These are phyloP conservation scores for Lichenostomus cassidix DNA, from an alignment of 2,113 vertebrate species.

Conservation along the genomic window DNA sequence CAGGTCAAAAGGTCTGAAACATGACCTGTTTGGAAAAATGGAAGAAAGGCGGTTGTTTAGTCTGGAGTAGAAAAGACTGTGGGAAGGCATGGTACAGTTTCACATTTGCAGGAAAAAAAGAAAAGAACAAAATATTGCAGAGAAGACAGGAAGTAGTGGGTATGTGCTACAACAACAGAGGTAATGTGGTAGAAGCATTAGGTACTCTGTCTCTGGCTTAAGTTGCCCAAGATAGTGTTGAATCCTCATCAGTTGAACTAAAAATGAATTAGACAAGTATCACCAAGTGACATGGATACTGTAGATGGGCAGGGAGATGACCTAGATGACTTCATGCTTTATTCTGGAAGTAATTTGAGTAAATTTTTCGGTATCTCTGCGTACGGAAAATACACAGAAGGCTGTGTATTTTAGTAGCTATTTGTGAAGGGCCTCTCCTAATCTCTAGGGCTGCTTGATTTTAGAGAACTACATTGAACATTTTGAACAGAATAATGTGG, in stretches of 20 bases:
- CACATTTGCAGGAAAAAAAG: neutral
- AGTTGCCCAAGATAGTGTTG: neutral
- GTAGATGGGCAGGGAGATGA: neutral
- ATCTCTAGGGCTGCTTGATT: neutral
- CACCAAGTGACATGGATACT: neutral
- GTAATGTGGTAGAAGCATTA: neutral
- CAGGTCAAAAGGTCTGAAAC: slow-evolving; percentile 27
- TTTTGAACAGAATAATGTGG: accelerated
- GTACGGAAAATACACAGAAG: neutral
- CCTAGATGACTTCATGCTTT: neutral
- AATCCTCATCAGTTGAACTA: neutral
- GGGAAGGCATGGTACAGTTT: neutral
- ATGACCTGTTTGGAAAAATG: neutral
- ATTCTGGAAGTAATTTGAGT: neutral
- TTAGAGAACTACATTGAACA: neutral
- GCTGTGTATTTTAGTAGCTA: neutral
- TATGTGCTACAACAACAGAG: neutral
- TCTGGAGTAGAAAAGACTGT: neutral
- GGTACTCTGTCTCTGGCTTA: neutral
- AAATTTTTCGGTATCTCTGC: neutral
- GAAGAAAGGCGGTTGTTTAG: neutral
- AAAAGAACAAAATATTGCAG: neutral
- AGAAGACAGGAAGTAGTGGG: neutral
- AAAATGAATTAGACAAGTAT: neutral
- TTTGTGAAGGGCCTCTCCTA: neutral